Evolutionary conservation across 2,113 vertebrate genomes (phyloP).

Genomic region (Takifugu flavidus): DNA sequence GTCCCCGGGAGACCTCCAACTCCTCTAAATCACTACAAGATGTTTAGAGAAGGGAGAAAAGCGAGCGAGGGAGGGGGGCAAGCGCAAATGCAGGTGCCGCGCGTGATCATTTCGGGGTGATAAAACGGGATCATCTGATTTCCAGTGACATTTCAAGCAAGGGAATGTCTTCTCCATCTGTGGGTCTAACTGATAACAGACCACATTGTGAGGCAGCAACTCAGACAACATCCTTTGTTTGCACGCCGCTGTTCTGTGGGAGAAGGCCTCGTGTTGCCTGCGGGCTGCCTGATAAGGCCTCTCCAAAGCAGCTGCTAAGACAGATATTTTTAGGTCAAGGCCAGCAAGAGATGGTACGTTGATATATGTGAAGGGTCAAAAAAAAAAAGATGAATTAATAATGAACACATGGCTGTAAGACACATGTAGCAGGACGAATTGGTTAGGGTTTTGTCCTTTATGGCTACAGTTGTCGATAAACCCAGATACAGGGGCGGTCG

Average conservation of each 20-base stretch:
- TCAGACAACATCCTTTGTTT: conserved; percentile 26
- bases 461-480: not conserved
- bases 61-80: conserved; percentile 3
- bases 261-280: conserved; percentile 23
- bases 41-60: conserved; percentile 22
- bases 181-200: conserved; percentile 14
- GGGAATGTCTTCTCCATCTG: conserved; percentile 28
- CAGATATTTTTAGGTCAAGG: conserved; percentile 37
- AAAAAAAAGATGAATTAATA: conserved; percentile 3
- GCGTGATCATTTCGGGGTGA: conserved; percentile 6
- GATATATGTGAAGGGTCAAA: conserved; percentile 3
- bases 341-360: conserved; percentile 7
- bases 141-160: conserved; percentile 19
- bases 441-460: not conserved
- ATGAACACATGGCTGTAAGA: not conserved
- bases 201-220: conserved; percentile 23
- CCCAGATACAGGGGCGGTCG: not conserved
- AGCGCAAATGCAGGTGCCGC: not conserved
- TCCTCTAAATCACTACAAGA: conserved; percentile 33
- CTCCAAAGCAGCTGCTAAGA: conserved; percentile 10
- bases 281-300: conserved; percentile 12
- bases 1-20: conserved; percentile 42
- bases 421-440: not conserved
- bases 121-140: conserved; percentile 25
- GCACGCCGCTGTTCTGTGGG: conserved; percentile 5